Evolutionary conservation across 2,797 vertebrate species (phyloP), one percentile per base, ranked within the genome.

Genomic region (Gambelia wislizenii): DNA sequence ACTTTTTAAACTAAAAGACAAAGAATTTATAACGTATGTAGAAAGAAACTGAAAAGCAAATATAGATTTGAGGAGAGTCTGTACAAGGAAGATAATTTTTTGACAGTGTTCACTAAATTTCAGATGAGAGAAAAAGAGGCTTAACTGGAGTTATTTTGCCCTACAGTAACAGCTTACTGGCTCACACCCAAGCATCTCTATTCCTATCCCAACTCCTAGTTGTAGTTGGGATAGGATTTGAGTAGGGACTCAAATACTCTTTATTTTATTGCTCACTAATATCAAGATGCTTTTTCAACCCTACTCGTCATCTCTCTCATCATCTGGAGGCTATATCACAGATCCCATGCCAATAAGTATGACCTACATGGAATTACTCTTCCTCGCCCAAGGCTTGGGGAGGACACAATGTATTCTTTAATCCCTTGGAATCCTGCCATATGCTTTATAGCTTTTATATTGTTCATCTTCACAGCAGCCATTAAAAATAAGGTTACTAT

Each of bases 371-470:
- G 52, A 81, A 72, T 74, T 81, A 76, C 80, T 64, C 56, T 75
- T 76, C 33, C 54, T 59, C 12, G 25, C 18, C 49, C 33, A 75
- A 49, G 42, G 33, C 12, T 49, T 88, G 20, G 27, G 42, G 74
- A 61, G 30, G 69, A 61, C 56, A 88, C 54, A 64, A 75, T 49
- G 39, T 47, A 82, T 42, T 82, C 36, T 56, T 59, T 44, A 75
- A 78, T 86, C 52, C 54, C n/a, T 82, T 75, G 33, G 80, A 83
- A 64, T 44, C n/a, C 25, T 88, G 54, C 69, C 69, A 82, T 74
- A 44, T 61, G 70, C 39, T 61, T 88, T 75, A 88, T 39, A 61
- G 33, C 25, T 12, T 76, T 85, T 67, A 86, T 83, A 76, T 39
- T 83, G 80, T 39, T 76, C 69, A 74, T 81, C 78, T 59, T 80